Evolutionary conservation across 2,797 vertebrate genomes (phyloP).

Genomic region (Silurus aristotelis): DNA sequence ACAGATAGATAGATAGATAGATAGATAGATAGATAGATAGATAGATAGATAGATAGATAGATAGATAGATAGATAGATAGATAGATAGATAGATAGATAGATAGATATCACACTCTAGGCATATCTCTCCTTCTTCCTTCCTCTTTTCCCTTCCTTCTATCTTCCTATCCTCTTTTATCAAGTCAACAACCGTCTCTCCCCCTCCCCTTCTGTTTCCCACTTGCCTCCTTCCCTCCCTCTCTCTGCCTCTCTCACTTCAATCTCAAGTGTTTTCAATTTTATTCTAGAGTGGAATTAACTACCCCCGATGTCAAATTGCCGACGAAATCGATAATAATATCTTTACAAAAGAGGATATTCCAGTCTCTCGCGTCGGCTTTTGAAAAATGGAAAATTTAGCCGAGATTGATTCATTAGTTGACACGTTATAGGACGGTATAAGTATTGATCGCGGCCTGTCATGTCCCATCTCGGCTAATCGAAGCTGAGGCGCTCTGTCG

Average conservation of each 20-base stretch:
- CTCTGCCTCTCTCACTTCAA: slow-evolving; percentile 85
- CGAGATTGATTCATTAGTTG: slow-evolving; percentile 99
- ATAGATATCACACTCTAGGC: slow-evolving; percentile 59
- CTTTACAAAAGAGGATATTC: slow-evolving; percentile 99
- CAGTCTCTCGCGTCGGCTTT: slow-evolving; percentile 98
- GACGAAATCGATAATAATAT: slow-evolving; percentile 99
- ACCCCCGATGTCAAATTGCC: slow-evolving; percentile 99
- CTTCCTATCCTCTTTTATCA: slow-evolving; percentile 85
- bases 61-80: slow-evolving; percentile 60
- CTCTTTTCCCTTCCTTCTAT: slow-evolving; percentile 77
- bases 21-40: slow-evolving; percentile 38
- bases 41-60: slow-evolving; percentile 48
- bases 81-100: slow-evolving; percentile 61
- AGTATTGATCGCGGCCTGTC: slow-evolving; percentile 99
- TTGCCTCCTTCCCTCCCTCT: slow-evolving; percentile 67
- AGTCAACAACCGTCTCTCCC: slow-evolving; percentile 81
- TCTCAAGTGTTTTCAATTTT: slow-evolving; percentile 99
- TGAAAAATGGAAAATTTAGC: slow-evolving; percentile 99
- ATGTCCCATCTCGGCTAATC: slow-evolving; percentile 99
- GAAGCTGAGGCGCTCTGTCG: slow-evolving; percentile 98
- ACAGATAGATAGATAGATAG: slow-evolving; percentile 24
- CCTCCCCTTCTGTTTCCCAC: slow-evolving; percentile 73
- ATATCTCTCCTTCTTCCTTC: slow-evolving; percentile 73
- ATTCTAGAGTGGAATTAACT: slow-evolving; percentile 99
- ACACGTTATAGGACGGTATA: slow-evolving; percentile 99